Evolutionary conservation across 2,888 invertebrate species (phyloP).

Genomic region (Mycalesis mineus): DNA sequence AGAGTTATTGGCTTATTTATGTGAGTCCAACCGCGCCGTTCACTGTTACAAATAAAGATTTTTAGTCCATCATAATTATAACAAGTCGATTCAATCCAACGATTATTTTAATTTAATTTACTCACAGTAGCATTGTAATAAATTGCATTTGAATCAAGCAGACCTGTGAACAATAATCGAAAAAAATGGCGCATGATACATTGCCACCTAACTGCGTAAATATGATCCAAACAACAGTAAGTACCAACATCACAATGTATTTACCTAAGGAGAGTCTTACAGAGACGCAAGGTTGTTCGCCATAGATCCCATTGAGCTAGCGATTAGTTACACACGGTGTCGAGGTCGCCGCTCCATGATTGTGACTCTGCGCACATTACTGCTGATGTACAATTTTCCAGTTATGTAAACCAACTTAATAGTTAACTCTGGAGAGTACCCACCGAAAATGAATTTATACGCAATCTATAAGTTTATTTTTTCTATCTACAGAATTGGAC

Average conservation of each 20-base stretch:
- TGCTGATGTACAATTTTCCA: background rate
- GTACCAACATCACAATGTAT: background rate
- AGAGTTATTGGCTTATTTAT: slow-evolving; percentile 4
- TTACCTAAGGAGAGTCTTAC: slow-evolving; percentile 9
- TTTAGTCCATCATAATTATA: background rate
- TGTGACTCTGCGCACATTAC: slow-evolving; percentile 14
- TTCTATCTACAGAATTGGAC: no score
- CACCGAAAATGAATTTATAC: no score
- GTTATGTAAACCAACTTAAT: background rate
- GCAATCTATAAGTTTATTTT: no score
- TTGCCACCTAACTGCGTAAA: background rate
- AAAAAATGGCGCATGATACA: background rate
- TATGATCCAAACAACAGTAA: background rate
- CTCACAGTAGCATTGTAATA: no score
- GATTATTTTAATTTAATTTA: background rate
- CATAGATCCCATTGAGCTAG: slow-evolving; percentile 42
- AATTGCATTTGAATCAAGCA: no score
- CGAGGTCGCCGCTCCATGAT: slow-evolving; percentile 38
- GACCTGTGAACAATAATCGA: background rate
- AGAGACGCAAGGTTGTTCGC: slow-evolving; percentile 22
- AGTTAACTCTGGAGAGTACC: background rate
- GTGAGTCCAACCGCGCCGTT: background rate
- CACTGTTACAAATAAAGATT: background rate
- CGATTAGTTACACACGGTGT: slow-evolving; percentile 51
- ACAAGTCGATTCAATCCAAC: no score